Evolutionary conservation across 1,140 invertebrate genomes (phyloP).

Genomic region (Lepidotrigona ventralis): DNA sequence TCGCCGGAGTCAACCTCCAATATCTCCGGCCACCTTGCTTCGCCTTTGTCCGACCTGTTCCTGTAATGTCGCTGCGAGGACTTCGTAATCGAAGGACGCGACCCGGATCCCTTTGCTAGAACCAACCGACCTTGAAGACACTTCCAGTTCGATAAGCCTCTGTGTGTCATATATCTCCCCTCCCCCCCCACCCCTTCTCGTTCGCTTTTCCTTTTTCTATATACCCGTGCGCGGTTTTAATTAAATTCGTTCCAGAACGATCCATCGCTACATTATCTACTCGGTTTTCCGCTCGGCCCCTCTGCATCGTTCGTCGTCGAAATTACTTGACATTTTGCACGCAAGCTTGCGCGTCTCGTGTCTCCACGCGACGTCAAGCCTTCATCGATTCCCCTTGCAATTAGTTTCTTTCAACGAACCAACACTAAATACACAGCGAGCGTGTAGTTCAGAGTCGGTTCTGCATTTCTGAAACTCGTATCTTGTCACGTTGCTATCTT

Average conservation of each 20-base stretch:
- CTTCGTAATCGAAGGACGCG: constrained; percentile 42
- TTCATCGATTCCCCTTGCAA: constrained; percentile 28
- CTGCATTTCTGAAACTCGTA: not conserved
- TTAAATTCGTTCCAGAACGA: constrained; percentile 4
- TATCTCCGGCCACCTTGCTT: constrained; percentile 70
- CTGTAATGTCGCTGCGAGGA: constrained; percentile 30
- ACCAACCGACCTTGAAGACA: constrained; percentile 59
- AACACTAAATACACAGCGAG: too few species aligned
- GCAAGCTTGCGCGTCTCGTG: not conserved
- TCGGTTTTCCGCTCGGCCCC: not conserved
- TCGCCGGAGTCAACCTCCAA: constrained; percentile 70
- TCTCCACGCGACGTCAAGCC: not conserved
- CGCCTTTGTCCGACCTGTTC: constrained; percentile 41
- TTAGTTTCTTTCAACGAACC: not conserved
- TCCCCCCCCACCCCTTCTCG: not conserved
- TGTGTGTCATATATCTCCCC: not conserved
- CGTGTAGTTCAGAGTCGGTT: not conserved
- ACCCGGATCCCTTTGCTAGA: constrained; percentile 53
- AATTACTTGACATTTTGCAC: constrained; percentile 16
- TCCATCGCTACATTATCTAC: not conserved
- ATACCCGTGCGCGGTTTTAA: not conserved
- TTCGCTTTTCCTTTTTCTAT: not conserved
- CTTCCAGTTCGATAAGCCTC: constrained; percentile 32
- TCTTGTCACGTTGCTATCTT: not conserved
- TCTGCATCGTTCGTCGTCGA: not conserved